Conservation (phyloP, 2,797 vertebrate species). For the Prunella strophiata region DNA sequence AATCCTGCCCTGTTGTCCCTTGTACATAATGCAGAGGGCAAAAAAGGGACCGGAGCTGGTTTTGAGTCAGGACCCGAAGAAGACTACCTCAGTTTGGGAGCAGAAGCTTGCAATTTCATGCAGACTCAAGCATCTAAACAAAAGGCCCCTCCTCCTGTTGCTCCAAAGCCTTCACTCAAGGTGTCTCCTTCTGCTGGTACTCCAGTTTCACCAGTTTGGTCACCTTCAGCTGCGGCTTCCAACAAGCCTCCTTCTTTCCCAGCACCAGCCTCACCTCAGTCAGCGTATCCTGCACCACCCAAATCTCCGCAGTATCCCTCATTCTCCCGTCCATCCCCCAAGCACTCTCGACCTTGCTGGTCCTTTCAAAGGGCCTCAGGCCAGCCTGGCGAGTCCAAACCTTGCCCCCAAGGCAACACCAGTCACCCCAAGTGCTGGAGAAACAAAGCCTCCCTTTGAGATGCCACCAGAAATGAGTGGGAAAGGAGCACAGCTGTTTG, state of each 20-base stretch:
- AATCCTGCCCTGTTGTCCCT: conserved; percentile 93
- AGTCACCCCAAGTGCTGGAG: conserved; percentile 76
- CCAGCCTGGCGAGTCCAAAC: conserved; percentile 55
- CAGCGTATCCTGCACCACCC: conserved; percentile 19
- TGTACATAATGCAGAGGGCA: conserved; percentile 86
- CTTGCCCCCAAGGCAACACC: conserved; percentile 74
- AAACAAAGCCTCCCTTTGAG: conserved; percentile 82
- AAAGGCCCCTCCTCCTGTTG: conserved; percentile 94
- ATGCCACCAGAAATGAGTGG: conserved; percentile 90
- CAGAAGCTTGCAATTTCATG: conserved; percentile 98
- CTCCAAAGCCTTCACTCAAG: conserved; percentile 90
- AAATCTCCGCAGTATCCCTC: conserved; percentile 61
- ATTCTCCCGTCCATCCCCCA: conserved; percentile 73
- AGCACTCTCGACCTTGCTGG: conserved; percentile 75
- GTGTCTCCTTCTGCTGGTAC: conserved; percentile 74
- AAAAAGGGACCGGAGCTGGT: conserved; percentile 80
- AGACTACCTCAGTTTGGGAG: conserved; percentile 97
- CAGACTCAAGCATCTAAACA: conserved; percentile 85
- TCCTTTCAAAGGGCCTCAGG: conserved; percentile 80
- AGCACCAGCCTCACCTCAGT: conserved; percentile 79
- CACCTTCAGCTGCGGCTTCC: conserved; percentile 77
- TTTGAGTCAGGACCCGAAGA: conserved; percentile 94
- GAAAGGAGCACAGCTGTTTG: conserved; percentile 96
- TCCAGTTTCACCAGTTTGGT: conserved; percentile 87
- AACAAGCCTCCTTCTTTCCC: conserved; percentile 82